These are phyloP conservation scores for Spinibarbus caldwelli DNA, from an alignment of 2,797 vertebrate species.

Conservation along the genomic window DNA sequence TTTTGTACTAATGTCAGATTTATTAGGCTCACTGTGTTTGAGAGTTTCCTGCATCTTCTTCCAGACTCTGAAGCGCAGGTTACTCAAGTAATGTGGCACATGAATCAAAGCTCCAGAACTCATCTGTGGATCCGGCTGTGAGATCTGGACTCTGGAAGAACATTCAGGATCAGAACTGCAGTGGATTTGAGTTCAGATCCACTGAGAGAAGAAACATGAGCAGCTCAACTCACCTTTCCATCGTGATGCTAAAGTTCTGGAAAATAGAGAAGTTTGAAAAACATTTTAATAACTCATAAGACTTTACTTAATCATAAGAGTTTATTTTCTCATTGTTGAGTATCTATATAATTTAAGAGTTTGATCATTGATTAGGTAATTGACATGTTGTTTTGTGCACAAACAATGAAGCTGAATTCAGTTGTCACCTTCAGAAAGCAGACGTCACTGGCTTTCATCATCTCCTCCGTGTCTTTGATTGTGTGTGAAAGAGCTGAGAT, in stretches of 20 bases:
- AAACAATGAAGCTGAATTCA: neutral
- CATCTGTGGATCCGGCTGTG: neutral
- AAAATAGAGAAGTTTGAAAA: neutral
- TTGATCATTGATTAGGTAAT: too few relatives aligned
- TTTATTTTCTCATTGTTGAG: neutral
- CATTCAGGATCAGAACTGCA: neutral
- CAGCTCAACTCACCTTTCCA: neutral
- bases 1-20: neutral
- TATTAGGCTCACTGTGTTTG: conserved; percentile 4
- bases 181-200: neutral
- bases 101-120: neutral
- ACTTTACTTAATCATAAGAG: too few relatives aligned
- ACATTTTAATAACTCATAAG: neutral
- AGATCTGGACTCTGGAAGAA: neutral
- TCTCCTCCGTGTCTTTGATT: neutral
- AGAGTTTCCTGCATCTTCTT: conserved; percentile 9
- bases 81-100: neutral
- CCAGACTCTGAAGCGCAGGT: conserved; percentile 4
- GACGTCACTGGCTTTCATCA: neutral
- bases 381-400: too few relatives aligned
- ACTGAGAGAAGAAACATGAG: neutral
- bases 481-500: neutral
- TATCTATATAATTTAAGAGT: neutral
- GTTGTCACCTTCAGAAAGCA: neutral
- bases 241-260: neutral